These are phyloP conservation scores for Drosophila austrosaltans DNA, from an alignment of 2,888 invertebrate genomes.

Conservation along the genomic window DNA sequence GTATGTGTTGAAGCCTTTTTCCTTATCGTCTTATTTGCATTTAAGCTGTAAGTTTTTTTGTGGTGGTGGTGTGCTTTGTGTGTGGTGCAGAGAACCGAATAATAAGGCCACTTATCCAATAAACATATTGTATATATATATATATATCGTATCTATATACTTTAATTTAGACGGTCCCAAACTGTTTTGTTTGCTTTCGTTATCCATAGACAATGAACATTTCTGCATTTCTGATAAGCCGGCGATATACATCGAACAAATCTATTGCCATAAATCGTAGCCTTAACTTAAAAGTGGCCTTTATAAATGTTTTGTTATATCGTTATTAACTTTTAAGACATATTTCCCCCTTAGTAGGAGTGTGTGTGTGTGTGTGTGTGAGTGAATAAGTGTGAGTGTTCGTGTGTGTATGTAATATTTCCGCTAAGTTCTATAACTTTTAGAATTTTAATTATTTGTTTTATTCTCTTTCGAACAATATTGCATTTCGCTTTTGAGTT, in stretches of 20 bases:
- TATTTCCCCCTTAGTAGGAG: slow-evolving; percentile 14
- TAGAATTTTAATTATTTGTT: slow-evolving; percentile 4
- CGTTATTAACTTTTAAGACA: slow-evolving; percentile 4
- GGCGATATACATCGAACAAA: neutral
- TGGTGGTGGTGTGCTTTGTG: slow-evolving; percentile 18
- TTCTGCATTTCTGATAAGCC: slow-evolving; percentile 10
- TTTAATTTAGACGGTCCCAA: slow-evolving; percentile 8
- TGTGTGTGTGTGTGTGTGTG: slow-evolving; percentile 5
- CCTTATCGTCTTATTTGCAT: slow-evolving; percentile 11
- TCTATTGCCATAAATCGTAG: neutral
- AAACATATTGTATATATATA: neutral
- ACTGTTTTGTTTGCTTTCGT: slow-evolving; percentile 1
- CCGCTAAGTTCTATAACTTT: slow-evolving; percentile 1
- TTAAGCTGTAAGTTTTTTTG: slow-evolving; percentile 13
- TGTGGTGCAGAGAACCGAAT: slow-evolving; percentile 43
- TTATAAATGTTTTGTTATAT: slow-evolving; percentile 11
- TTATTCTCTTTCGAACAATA: neutral
- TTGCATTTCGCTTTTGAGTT: neutral
- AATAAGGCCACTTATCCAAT: slow-evolving; percentile 12
- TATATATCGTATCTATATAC: neutral
- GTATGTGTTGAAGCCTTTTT: slow-evolving; percentile 22
- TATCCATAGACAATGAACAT: neutral
- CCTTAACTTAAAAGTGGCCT: slow-evolving; percentile 12
- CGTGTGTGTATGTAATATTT: slow-evolving; percentile 1
- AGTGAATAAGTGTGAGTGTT: slow-evolving; percentile 10